Evolutionary conservation across 53 echinoderm and acorn worm genomes (phyloP).

Genomic region (Zoroaster sp.): DNA sequence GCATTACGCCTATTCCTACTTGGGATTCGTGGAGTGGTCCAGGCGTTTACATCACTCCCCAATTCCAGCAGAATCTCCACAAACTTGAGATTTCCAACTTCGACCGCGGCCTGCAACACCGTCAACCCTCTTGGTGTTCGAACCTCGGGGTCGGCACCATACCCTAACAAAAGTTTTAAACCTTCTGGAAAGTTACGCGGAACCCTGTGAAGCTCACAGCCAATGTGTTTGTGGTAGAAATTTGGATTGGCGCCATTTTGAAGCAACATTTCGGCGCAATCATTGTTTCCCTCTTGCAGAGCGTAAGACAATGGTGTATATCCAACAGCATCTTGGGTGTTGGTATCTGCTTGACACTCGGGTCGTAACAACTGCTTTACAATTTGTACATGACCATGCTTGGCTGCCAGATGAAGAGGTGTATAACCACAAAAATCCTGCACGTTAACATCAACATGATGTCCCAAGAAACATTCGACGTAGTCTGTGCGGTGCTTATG

Average conservation of each 20-base stretch:
- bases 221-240: slow-evolving; percentile 74
- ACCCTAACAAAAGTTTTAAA: slow-evolving; percentile 69
- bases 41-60: slow-evolving; percentile 40
- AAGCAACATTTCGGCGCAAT: slow-evolving; percentile 70
- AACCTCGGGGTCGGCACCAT: slow-evolving; percentile 82
- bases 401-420: slow-evolving; percentile 80
- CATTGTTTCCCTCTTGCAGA: slow-evolving; percentile 77
- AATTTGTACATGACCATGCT: slow-evolving; percentile 53
- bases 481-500: slow-evolving; percentile 80
- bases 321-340: slow-evolving; percentile 67
- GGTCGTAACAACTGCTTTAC: slow-evolving; percentile 42
- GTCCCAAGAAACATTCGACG: slow-evolving; percentile 57
- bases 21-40: slow-evolving; percentile 16
- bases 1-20: slow-evolving; percentile 55
- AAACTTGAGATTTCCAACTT: slow-evolving; percentile 69
- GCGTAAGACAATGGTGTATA: slow-evolving; percentile 80
- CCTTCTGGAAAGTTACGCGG: slow-evolving; percentile 72
- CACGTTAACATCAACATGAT: slow-evolving; percentile 71
- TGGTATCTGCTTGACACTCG: slow-evolving; percentile 57
- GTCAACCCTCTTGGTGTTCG: slow-evolving; percentile 75
- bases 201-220: slow-evolving; percentile 81
- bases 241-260: slow-evolving; percentile 84
- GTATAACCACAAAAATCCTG: slow-evolving; percentile 87
- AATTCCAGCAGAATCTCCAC: slow-evolving; percentile 72
- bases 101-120: slow-evolving; percentile 73